Percentiles rank a stretch among this genome's conserved stretches.
Conservation (phyloP, 2,113 vertebrate genomes). For the Mobula hypostoma region DNA sequence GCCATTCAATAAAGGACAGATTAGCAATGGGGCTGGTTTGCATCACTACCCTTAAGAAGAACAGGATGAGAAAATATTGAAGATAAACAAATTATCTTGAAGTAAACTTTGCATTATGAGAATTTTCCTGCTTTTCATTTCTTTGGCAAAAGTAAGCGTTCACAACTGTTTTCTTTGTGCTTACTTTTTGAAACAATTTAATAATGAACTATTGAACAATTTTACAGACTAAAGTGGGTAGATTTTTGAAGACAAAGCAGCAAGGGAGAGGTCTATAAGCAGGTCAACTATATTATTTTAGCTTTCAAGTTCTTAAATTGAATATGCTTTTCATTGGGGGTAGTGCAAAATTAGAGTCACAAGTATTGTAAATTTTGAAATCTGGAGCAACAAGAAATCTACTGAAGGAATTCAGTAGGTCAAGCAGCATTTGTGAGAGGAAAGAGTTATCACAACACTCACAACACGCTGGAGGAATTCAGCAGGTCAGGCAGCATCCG, state of each 20-base stretch:
- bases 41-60: background rate
- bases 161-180: background rate
- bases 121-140: background rate
- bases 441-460: no score
- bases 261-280: background rate
- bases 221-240: background rate
- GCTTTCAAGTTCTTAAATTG: background rate
- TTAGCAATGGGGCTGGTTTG: background rate
- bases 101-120: background rate
- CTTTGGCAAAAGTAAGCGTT: background rate
- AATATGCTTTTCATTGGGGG: background rate
- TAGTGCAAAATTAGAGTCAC: background rate
- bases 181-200: background rate
- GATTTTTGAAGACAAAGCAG: background rate
- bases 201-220: background rate
- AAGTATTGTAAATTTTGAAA: no score
- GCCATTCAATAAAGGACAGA: background rate
- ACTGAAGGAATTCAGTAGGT: no score
- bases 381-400: background rate
- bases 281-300: background rate
- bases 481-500: no score
- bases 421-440: no score
- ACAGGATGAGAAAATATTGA: background rate
- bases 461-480: no score
- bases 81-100: background rate